Evolutionary conservation across 2,113 vertebrate genomes (phyloP).

Genomic region (Kryptolebias marmoratus): DNA sequence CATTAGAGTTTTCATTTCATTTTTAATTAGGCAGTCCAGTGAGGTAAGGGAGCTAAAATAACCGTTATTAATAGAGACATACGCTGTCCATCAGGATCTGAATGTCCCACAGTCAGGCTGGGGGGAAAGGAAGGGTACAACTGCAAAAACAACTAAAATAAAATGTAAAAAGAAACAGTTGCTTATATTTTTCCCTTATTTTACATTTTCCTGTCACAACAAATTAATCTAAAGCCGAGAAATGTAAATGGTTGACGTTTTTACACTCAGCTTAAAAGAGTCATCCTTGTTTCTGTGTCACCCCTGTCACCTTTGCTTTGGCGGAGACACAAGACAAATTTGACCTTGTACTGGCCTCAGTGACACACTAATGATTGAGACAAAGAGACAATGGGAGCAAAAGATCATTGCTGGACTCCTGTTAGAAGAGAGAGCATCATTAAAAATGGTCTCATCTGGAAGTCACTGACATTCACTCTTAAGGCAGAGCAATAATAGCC

Average conservation of each 20-base stretch:
- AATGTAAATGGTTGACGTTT: slow-evolving; percentile 47
- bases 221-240: slow-evolving; percentile 32
- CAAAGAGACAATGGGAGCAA: slow-evolving; percentile 40
- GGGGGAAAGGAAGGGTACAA: not conserved
- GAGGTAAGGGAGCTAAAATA: slow-evolving; percentile 64
- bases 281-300: slow-evolving; percentile 55
- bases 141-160: slow-evolving; percentile 6
- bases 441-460: slow-evolving; percentile 25
- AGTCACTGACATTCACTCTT: slow-evolving; percentile 25
- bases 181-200: slow-evolving; percentile 12
- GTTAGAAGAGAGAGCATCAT: slow-evolving; percentile 29
- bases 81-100: slow-evolving; percentile 48
- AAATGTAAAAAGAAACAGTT: not conserved
- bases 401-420: slow-evolving; percentile 19
- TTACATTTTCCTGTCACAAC: slow-evolving; percentile 34
- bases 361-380: slow-evolving; percentile 35
- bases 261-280: slow-evolving; percentile 43
- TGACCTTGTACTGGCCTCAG: slow-evolving; percentile 37
- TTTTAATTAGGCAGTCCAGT: slow-evolving; percentile 68
- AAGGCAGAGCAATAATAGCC: slow-evolving; percentile 14
- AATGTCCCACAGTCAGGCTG: slow-evolving; percentile 26
- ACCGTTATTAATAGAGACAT: slow-evolving; percentile 68
- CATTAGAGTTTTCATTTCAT: slow-evolving; percentile 66
- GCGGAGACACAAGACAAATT: slow-evolving; percentile 45
- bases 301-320: slow-evolving; percentile 69